Evolutionary conservation across 2,113 vertebrate genomes (phyloP).

Genomic region (Nesogale talazaci): DNA sequence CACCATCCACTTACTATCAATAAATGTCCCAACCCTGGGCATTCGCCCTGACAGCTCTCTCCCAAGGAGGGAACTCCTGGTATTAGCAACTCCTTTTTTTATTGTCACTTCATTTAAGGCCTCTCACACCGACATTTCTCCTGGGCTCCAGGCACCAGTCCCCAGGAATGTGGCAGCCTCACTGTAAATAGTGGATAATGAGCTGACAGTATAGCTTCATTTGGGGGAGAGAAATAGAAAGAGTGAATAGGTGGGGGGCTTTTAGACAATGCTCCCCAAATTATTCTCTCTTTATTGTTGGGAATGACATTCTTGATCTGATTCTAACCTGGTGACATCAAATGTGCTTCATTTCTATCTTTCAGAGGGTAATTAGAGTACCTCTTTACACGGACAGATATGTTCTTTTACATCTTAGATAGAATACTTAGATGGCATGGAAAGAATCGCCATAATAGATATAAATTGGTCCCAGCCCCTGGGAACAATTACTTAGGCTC

Average conservation of each 20-base stretch:
- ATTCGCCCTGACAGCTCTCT: slow-evolving; percentile 74
- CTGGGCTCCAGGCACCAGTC: slow-evolving; percentile 66
- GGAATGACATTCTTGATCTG: slow-evolving; percentile 47
- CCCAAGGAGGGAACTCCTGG: slow-evolving; percentile 74
- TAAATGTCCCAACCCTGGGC: slow-evolving; percentile 77
- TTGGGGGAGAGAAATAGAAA: background rate
- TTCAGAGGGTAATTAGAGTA: background rate
- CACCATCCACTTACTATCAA: slow-evolving; percentile 80
- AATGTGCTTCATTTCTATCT: background rate
- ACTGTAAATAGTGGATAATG: slow-evolving; percentile 33
- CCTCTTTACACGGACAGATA: background rate
- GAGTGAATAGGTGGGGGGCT: background rate
- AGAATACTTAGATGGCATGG: background rate
- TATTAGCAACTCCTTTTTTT: slow-evolving; percentile 69
- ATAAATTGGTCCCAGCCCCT: background rate
- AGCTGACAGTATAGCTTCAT: slow-evolving; percentile 69
- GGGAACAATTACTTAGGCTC: slow-evolving; percentile 21
- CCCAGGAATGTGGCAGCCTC: slow-evolving; percentile 6
- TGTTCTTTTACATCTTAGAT: background rate
- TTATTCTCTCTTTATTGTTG: background rate
- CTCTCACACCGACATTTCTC: slow-evolving; percentile 68
- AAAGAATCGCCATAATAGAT: background rate
- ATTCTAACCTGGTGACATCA: background rate
- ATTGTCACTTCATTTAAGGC: slow-evolving; percentile 74
- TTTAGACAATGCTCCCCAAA: background rate